These are phyloP conservation scores for Nemapogon koenigi DNA, from an alignment of 2,888 invertebrate genomes.

Conservation along the genomic window DNA sequence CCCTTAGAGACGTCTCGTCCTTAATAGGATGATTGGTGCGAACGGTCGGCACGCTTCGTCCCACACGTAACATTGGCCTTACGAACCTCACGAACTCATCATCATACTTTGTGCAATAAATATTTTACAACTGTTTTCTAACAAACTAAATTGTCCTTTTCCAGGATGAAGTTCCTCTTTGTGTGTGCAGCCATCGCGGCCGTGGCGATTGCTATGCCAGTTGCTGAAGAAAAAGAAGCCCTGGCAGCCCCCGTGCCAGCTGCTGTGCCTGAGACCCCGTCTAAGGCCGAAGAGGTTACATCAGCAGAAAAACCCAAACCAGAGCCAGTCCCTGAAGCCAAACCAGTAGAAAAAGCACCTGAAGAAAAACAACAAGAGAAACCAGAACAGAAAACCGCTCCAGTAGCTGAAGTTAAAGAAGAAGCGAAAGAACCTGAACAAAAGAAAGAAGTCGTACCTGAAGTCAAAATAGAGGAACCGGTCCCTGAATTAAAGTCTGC, in stretches of 20 bases:
- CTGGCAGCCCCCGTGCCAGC: slow-evolving; percentile 30
- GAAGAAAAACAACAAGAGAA: slow-evolving; percentile 19
- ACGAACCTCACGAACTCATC: slow-evolving; percentile 42
- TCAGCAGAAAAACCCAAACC: slow-evolving; percentile 19
- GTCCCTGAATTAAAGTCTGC: slow-evolving; percentile 18
- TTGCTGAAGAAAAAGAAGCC: slow-evolving; percentile 54
- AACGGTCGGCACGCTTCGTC: slow-evolving; percentile 29
- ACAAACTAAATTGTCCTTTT: slow-evolving; percentile 46
- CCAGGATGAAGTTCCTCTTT: slow-evolving; percentile 71
- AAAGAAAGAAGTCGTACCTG: slow-evolving; percentile 22
- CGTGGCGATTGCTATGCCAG: slow-evolving; percentile 66
- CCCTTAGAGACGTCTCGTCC: slow-evolving; percentile 47
- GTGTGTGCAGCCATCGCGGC: slow-evolving; percentile 64
- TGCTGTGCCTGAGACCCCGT: slow-evolving; percentile 37
- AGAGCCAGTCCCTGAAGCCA: slow-evolving; percentile 8
- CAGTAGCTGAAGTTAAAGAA: slow-evolving; percentile 21
- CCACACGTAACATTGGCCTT: slow-evolving; percentile 62
- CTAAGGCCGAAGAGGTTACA: slow-evolving; percentile 18
- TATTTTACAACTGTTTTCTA: slow-evolving; percentile 25
- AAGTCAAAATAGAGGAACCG: slow-evolving; percentile 25
- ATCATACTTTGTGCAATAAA: slow-evolving; percentile 27
- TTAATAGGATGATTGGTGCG: slow-evolving; percentile 57
- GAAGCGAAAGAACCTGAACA: slow-evolving; percentile 16
- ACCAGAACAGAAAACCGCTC: slow-evolving; percentile 14
- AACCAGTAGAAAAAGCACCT: slow-evolving; percentile 23